Evolutionary conservation across 2,113 vertebrate species (phyloP), one percentile per base, ranked within the genome.

Genomic region (Recurvirostra avosetta): DNA sequence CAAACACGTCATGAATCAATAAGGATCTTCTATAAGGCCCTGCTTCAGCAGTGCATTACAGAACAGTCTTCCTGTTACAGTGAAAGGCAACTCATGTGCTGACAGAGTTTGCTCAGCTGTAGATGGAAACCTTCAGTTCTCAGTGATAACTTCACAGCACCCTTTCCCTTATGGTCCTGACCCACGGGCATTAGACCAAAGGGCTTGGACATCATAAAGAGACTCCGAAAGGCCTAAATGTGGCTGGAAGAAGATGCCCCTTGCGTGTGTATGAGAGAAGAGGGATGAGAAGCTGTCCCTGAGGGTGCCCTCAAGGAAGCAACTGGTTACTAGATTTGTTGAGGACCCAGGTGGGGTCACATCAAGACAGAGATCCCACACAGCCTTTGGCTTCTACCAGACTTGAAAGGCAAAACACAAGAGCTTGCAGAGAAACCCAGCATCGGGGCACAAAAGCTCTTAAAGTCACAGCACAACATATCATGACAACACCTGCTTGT

Each of bases 11-110:
- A 4, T 4, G 36, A 76, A 49, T 16, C 66, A 68, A 2, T 0
- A 2, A 76, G 22, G 40, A 71, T n/a, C 12, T 70, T 47, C 53
- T n/a, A 2, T 27, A 43, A 32, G 4, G 40, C 29, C 27, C 38
- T n/a, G 70, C 17, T 77, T 36, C 70, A 75, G n/a, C 76, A 50
- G 15, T 0, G 4, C 2, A 1, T 2, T 82, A n/a, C 1, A 1
- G 32, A 66, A 40, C 23, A 58, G 47, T 15, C 34, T 19, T 72
- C 16, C 41, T 29, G 15, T 9, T 32, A 34, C 10, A 50, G 41
- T 0, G 1, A 38, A 52, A 86, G 7, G 11, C 1, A 1, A 50
- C 38, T 91, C 45, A 6, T 0, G 0, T 5, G n/a, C 27, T 66
- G 25, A 63, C 7, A 30, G 52, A 36, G 27, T n/a, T 62, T 62